Evolutionary conservation across 2,888 invertebrate genomes (phyloP).

Genomic region (Electrophaes corylata): DNA sequence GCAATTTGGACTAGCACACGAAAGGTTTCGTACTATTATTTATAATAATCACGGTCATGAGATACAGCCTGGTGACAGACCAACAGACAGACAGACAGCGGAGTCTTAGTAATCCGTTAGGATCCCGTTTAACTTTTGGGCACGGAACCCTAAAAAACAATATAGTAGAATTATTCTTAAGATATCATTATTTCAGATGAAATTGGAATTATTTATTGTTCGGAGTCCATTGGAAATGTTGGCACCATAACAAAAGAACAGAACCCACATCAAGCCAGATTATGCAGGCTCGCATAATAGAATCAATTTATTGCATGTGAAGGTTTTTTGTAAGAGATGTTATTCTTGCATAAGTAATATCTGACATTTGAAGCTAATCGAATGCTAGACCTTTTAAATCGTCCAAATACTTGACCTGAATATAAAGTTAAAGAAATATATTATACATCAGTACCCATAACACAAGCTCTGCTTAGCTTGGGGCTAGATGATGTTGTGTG

Average conservation of each 20-base stretch:
- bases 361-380: background rate
- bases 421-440: no score
- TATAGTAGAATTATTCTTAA: background rate
- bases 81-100: no score
- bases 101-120: no score
- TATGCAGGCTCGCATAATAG: conserved; percentile 19
- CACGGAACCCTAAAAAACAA: no score
- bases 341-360: conserved; percentile 12
- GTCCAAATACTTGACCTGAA: background rate
- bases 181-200: background rate
- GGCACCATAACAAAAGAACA: conserved; percentile 14
- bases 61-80: no score
- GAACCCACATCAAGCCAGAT: conserved; percentile 23
- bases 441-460: no score
- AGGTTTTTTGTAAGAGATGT: conserved; percentile 6
- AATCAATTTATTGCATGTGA: conserved; percentile 10
- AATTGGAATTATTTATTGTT: background rate
- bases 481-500: no score
- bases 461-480: no score
- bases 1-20: no score
- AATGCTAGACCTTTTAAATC: background rate
- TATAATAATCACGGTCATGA: no score
- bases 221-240: conserved; percentile 5
- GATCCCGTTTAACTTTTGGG: no score
- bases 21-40: no score